Evolutionary conservation across 1,140 invertebrate genomes (phyloP).

Genomic region (Drosophila watanabei): DNA sequence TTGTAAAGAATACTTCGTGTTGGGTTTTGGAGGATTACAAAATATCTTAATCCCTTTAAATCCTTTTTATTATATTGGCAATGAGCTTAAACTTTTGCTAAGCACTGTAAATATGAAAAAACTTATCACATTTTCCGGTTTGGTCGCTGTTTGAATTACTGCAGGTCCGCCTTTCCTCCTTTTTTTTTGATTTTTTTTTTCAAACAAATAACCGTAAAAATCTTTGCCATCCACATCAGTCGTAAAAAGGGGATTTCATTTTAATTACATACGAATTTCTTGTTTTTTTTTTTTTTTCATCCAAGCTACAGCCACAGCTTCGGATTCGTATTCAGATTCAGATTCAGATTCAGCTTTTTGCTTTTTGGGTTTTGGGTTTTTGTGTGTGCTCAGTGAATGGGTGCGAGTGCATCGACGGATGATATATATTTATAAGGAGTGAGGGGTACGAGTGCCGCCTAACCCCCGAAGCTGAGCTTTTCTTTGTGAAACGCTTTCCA

Average conservation of each 20-base stretch:
- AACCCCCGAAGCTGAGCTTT: slow-evolving; percentile 17
- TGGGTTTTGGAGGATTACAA: neutral
- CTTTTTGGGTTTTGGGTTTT: slow-evolving; percentile 25
- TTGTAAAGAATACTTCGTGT: neutral
- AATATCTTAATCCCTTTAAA: neutral
- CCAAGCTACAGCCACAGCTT: neutral
- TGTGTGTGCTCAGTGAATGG: slow-evolving; percentile 24
- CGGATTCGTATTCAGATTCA: neutral
- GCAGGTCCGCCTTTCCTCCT: slow-evolving; percentile 48
- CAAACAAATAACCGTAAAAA: slow-evolving; percentile 77
- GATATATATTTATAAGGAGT: slow-evolving; percentile 46
- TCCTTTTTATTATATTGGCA: slow-evolving; percentile 14
- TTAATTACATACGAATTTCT: slow-evolving; percentile 80
- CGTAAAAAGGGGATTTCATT: slow-evolving; percentile 78
- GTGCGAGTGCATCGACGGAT: slow-evolving; percentile 52
- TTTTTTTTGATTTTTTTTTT: slow-evolving; percentile 17
- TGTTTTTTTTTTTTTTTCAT: slow-evolving; percentile 29
- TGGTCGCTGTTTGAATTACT: slow-evolving; percentile 66
- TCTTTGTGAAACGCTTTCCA: slow-evolving; percentile 22
- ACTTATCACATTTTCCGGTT: slow-evolving; percentile 64
- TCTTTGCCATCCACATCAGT: slow-evolving; percentile 69
- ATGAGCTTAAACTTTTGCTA: slow-evolving; percentile 4
- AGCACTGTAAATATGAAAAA: slow-evolving; percentile 49
- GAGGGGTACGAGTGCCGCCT: slow-evolving; percentile 3
- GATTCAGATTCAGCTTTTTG: slow-evolving; percentile 44